phyloP scores from a whole-genome alignment of 2,797 vertebrate genomes.

The Betta splendens region DNA sequence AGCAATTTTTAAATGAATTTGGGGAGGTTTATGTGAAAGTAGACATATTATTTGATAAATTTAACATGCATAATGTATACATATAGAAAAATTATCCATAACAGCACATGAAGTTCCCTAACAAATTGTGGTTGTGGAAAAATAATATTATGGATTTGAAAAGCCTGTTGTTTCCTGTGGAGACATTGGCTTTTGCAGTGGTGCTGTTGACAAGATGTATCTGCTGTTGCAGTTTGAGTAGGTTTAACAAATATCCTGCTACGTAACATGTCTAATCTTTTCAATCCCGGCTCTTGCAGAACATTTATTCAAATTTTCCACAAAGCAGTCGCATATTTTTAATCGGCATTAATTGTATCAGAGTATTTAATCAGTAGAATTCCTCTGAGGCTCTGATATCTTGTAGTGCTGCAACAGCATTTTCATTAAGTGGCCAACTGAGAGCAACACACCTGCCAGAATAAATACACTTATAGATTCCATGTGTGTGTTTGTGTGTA shows the following conservation, averaged over 20 bases:
- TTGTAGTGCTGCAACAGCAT: not conserved
- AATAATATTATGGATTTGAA: not conserved
- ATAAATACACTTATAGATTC: slow-evolving; percentile 22
- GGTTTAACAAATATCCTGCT: not conserved
- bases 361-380: too few relatives aligned
- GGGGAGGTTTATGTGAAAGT: too few relatives aligned
- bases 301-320: too few relatives aligned
- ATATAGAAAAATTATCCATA: not conserved
- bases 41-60: not conserved
- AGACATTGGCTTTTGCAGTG: not conserved
- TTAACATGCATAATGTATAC: not conserved
- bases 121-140: not conserved
- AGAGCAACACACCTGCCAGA: slow-evolving; percentile 1
- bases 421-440: too few relatives aligned
- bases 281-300: too few relatives aligned
- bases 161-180: not conserved
- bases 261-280: not conserved
- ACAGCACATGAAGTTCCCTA: not conserved
- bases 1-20: too few relatives aligned
- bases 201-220: not conserved
- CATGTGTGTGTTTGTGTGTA: slow-evolving; percentile 27
- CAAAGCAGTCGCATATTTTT: too few relatives aligned
- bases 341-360: too few relatives aligned
- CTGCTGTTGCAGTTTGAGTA: not conserved
- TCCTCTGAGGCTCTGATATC: too few relatives aligned